A percentile compares a stretch with the other conserved stretches of the same genome.
phyloP scores from a whole-genome alignment of 1,140 invertebrate species.

The Drosophila navojoa region DNA sequence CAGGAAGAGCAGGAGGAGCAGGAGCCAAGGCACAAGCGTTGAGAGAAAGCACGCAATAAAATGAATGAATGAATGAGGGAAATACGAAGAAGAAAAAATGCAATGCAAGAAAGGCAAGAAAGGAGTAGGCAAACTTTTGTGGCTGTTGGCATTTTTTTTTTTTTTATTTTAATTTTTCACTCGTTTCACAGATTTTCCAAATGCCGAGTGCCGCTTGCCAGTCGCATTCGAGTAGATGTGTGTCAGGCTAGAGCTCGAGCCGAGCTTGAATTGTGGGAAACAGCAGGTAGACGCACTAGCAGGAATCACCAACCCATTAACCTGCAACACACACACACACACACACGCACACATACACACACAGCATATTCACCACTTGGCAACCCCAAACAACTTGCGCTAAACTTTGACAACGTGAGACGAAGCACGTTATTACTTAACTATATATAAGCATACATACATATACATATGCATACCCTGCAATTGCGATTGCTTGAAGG shows the following conservation, averaged over 20 bases:
- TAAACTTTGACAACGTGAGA: conserved; percentile 11
- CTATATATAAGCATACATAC: neutral
- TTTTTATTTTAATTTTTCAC: conserved; percentile 49
- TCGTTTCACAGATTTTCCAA: conserved; percentile 37
- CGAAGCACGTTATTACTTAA: neutral
- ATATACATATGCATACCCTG: conserved; percentile 7
- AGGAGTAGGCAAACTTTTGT: conserved; percentile 44
- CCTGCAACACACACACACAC: neutral
- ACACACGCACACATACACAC: neutral
- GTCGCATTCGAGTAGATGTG: conserved; percentile 45
- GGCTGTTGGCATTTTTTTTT: conserved; percentile 30
- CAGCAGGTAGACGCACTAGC: neutral
- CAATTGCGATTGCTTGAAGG: neutral
- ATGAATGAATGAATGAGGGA: conserved; percentile 9
- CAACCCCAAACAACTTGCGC: conserved; percentile 30
- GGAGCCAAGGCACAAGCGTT: conserved; percentile 11
- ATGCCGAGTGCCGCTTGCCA: conserved; percentile 24
- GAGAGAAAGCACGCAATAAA: conserved; percentile 25
- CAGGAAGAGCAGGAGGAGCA: conserved; percentile 3
- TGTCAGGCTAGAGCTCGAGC: conserved; percentile 40
- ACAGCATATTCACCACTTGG: conserved; percentile 16
- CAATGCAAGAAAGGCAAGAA: conserved; percentile 6
- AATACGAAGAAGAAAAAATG: conserved; percentile 5
- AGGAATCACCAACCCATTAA: conserved; percentile 5
- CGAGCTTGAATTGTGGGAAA: conserved; percentile 1